Percentiles rank a stretch among this genome's conserved stretches.
Evolutionary conservation across 2,113 vertebrate species (phyloP).

Genomic region (Montifringilla adamsi): DNA sequence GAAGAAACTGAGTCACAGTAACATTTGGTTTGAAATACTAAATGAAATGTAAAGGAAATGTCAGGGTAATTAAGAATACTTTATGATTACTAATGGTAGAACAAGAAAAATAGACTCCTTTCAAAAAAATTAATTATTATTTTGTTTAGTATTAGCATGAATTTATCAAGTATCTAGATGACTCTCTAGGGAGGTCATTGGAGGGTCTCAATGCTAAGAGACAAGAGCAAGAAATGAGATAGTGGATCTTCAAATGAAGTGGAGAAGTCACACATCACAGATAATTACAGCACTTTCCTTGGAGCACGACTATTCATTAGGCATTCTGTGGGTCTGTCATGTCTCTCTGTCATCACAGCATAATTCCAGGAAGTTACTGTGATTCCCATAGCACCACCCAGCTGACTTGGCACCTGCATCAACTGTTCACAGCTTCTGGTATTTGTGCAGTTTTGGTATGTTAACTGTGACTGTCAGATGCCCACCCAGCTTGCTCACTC

Average conservation of each 20-base stretch:
- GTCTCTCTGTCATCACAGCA: neutral
- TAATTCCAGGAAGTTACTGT: neutral
- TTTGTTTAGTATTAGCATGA: neutral
- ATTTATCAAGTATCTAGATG: neutral
- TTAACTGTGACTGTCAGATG: neutral
- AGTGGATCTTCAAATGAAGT: neutral
- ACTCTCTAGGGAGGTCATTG: neutral
- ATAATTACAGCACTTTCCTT: neutral
- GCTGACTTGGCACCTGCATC: neutral
- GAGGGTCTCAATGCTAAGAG: neutral
- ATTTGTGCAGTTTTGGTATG: neutral
- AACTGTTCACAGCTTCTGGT: neutral
- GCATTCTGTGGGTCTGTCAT: neutral
- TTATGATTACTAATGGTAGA: neutral
- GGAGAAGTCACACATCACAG: neutral
- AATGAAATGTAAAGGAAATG: neutral
- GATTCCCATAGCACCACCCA: neutral
- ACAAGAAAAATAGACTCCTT: neutral
- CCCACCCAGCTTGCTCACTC: neutral
- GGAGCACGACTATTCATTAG: neutral
- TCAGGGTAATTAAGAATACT: neutral
- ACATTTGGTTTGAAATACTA: neutral
- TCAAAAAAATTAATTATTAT: neutral
- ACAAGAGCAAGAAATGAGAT: neutral
- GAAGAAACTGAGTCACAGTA: neutral